Percentiles rank a stretch among this genome's conserved stretches.
These are phyloP conservation scores for Tichodroma muraria DNA, from an alignment of 2,113 vertebrate genomes.

Conservation along the genomic window DNA sequence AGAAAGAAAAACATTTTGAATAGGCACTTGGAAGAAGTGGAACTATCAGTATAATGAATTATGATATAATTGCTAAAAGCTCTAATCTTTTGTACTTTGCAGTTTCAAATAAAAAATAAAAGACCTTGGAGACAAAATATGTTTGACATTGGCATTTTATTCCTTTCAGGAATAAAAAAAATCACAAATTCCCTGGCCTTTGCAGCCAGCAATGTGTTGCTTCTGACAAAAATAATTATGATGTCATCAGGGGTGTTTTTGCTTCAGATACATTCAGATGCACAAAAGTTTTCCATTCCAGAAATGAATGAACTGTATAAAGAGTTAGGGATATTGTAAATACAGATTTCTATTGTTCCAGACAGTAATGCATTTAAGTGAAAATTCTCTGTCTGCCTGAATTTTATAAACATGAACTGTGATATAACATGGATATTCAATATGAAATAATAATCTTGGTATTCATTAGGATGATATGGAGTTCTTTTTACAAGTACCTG, in stretches of 20 bases:
- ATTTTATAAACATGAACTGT: not conserved
- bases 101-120: not conserved
- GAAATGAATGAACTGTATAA: not conserved
- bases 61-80: not conserved
- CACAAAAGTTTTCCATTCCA: not conserved
- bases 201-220: not conserved
- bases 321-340: not conserved
- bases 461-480: not conserved
- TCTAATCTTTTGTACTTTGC: not conserved
- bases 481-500: not conserved
- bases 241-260: not conserved
- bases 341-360: not conserved
- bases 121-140: not conserved
- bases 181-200: not conserved
- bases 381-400: not conserved
- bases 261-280: not conserved
- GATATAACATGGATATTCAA: not conserved
- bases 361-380: not conserved
- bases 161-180: not conserved
- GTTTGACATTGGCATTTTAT: not conserved
- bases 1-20: not conserved
- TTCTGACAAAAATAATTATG: conserved; percentile 5
- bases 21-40: not conserved
- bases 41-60: not conserved
- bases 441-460: not conserved